These are phyloP conservation scores for Homarus gammarus DNA, from an alignment of 2,888 invertebrate species.

Conservation along the genomic window DNA sequence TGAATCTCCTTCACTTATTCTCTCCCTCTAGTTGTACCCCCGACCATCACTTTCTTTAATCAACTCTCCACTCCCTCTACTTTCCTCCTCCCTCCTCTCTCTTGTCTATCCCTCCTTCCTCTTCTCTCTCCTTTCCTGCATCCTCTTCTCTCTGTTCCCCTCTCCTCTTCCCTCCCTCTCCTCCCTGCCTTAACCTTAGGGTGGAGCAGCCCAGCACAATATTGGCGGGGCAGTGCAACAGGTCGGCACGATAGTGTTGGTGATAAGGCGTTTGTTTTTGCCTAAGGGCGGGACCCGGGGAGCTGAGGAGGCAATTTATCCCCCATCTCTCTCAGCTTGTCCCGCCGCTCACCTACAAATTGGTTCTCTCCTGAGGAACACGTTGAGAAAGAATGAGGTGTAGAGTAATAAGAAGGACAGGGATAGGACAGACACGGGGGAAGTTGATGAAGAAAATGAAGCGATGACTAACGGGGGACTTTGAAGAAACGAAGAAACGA, in stretches of 20 bases:
- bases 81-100: too few species aligned
- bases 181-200: not conserved
- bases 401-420: too few species aligned
- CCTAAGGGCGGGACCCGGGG: not conserved
- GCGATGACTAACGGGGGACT: not conserved
- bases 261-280: not conserved
- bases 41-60: too few species aligned
- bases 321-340: not conserved
- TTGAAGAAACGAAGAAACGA: not conserved
- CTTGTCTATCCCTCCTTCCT: too few species aligned
- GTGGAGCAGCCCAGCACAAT: not conserved
- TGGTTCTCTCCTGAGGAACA: not conserved
- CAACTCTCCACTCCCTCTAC: too few species aligned
- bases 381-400: too few species aligned
- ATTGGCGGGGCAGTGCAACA: not conserved
- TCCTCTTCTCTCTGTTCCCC: not conserved
- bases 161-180: not conserved
- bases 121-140: not conserved
- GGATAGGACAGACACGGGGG: too few species aligned
- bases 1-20: too few species aligned
- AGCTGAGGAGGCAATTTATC: not conserved
- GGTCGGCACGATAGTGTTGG: not conserved
- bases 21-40: too few species aligned
- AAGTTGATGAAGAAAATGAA: not conserved
- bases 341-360: not conserved